phyloP scores from a whole-genome alignment of 2,113 vertebrate genomes.

The Poicephalus gulielmi region DNA sequence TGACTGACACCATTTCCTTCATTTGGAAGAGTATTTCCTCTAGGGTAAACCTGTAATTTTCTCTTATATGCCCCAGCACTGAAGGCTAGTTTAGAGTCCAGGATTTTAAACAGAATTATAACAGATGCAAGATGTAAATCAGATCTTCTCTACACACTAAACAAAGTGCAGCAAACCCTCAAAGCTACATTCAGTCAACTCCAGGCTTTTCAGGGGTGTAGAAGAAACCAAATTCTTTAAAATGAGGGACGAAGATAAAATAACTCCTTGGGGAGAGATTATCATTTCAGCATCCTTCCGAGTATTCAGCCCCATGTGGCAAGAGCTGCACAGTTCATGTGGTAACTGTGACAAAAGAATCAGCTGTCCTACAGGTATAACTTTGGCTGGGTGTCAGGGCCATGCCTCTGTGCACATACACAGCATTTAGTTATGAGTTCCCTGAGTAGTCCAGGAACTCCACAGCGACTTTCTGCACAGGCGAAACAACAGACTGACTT shows the following conservation, averaged over 20 bases:
- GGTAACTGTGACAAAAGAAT: neutral
- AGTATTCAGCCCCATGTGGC: accelerated
- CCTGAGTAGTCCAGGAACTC: neutral
- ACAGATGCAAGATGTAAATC: neutral
- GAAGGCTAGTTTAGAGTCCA: neutral
- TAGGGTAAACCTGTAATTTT: neutral
- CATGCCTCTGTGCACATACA: neutral
- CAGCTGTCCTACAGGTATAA: neutral
- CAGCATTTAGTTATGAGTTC: neutral
- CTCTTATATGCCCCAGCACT: neutral
- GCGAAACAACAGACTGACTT: neutral
- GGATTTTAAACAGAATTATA: neutral
- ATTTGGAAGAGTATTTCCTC: neutral
- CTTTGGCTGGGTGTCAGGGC: neutral
- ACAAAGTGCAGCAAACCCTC: neutral
- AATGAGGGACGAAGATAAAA: neutral
- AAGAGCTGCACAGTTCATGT: neutral
- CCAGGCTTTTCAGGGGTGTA: neutral
- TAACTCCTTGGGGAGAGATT: neutral
- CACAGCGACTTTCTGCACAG: neutral
- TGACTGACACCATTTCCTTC: neutral
- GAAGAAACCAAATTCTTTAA: neutral
- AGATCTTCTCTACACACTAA: neutral
- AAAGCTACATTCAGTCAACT: neutral
- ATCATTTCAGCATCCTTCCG: neutral